These are phyloP conservation scores for Cyaniris semiargus DNA, from an alignment of 2,888 invertebrate genomes.

Conservation along the genomic window DNA sequence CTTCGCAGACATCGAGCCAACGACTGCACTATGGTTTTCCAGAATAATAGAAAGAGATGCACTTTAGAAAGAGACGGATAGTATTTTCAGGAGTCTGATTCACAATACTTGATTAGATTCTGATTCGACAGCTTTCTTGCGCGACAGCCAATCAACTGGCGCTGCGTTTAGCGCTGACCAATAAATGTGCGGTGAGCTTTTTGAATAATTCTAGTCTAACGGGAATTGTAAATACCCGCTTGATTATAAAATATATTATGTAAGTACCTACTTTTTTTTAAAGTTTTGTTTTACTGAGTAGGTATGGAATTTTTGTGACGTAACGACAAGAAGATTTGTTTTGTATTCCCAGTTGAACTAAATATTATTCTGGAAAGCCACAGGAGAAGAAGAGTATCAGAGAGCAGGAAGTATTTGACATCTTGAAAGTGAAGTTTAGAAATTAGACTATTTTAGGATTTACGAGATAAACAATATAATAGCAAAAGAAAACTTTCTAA, in stretches of 20 bases:
- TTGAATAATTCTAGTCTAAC: too few species aligned
- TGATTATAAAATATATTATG: too few species aligned
- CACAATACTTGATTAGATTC: too few species aligned
- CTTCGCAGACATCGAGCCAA: not conserved
- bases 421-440: not conserved
- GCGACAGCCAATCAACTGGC: too few species aligned
- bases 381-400: not conserved
- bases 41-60: not conserved
- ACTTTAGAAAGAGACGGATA: not conserved
- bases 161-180: too few species aligned
- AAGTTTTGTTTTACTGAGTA: too few species aligned
- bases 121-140: too few species aligned
- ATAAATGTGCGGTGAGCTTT: too few species aligned
- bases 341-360: not conserved
- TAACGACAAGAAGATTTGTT: not conserved
- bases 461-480: not conserved
- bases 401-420: slow-evolving; percentile 2
- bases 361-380: not conserved
- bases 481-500: not conserved
- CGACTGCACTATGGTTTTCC: slow-evolving; percentile 10
- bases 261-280: too few species aligned
- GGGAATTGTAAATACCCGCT: too few species aligned
- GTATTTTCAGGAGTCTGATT: too few species aligned
- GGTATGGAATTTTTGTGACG: too few species aligned
- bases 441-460: not conserved